Evolutionary conservation across 2,113 vertebrate genomes (phyloP), one percentile per base, ranked within the genome.

Genomic region (Hydrolagus affinis): DNA sequence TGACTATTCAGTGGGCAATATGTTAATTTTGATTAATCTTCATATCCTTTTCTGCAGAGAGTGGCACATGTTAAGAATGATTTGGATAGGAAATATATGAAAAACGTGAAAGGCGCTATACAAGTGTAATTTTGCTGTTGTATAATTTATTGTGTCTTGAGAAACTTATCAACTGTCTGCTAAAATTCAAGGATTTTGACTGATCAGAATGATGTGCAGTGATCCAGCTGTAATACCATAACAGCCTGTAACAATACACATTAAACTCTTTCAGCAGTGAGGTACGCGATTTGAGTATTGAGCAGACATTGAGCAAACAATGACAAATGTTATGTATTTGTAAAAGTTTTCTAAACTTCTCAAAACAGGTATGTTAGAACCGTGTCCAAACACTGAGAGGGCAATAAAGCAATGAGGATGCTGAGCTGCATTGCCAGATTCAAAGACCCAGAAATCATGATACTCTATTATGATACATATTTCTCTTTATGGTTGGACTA

Each of bases 1-100:
- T 6, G n/a, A n/a, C 44, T 6, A 44, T 44, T 44, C 44, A 44
- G 6, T 6, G 44, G 44, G 44, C 44, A 44, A 44, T 44, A 44
- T 6, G 44, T 44, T 44, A 44, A 44, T 44, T 44, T 44, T 44
- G 44, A 44, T 44, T 6, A 44, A 1, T 44, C 44, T 44, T 44
- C 2, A 74, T 14, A 74, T 21, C 15, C 32, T 19, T 75, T 56
- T 56, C 17, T 57, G 73, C 30, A 21, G 32, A 56, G 32, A 75
- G 32, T 75, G 73, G 73, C 73, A 57, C 73, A 75, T 32, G 73
- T 75, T 75, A 44, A 75, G 19, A 56, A 69, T 69, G 66, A 69
- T 69, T 1, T 7, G n/a, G n/a, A n/a, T n/a, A n/a, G n/a, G n/a
- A n/a, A n/a, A n/a, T n/a, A n/a, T n/a, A n/a, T n/a, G n/a, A n/a